Conservation (phyloP, 2,888 invertebrate species). For the Augochlorella aurata region DNA sequence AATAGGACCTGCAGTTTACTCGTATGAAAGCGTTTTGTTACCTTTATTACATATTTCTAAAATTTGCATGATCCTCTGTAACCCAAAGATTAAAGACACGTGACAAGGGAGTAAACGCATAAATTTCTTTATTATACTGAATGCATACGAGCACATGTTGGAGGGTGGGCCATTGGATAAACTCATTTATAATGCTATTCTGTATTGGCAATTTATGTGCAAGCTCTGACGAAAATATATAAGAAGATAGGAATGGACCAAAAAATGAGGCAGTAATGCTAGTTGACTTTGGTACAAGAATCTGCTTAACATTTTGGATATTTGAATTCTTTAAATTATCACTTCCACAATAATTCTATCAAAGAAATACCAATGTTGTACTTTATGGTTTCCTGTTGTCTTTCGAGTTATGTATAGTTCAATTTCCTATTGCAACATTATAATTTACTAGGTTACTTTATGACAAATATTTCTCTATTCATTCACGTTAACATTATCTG, state of each 20-base stretch:
- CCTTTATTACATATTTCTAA: not conserved
- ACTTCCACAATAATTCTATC: not conserved
- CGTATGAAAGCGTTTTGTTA: not conserved
- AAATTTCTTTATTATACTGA: not conserved
- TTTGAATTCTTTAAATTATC: constrained; percentile 24
- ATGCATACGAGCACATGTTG: constrained; percentile 23
- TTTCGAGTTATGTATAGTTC: not conserved
- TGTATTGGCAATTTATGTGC: constrained; percentile 49
- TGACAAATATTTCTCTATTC: not conserved
- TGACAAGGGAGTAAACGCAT: not conserved
- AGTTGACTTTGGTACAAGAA: constrained; percentile 27
- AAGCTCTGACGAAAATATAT: constrained; percentile 59
- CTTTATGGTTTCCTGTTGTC: not conserved
- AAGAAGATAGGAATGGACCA: constrained; percentile 68
- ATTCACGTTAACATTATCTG: not conserved
- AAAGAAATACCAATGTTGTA: constrained; percentile 15
- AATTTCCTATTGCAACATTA: not conserved
- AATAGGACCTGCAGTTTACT: not conserved
- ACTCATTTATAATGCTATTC: constrained; percentile 28
- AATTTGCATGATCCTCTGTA: not conserved
- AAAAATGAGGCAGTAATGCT: constrained; percentile 23
- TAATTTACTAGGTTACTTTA: constrained; percentile 11
- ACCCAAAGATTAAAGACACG: not conserved
- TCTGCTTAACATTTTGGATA: constrained; percentile 4
- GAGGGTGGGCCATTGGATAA: constrained; percentile 28